Conservation (phyloP, 2,113 vertebrate species). For the Ahaetulla prasina region DNA sequence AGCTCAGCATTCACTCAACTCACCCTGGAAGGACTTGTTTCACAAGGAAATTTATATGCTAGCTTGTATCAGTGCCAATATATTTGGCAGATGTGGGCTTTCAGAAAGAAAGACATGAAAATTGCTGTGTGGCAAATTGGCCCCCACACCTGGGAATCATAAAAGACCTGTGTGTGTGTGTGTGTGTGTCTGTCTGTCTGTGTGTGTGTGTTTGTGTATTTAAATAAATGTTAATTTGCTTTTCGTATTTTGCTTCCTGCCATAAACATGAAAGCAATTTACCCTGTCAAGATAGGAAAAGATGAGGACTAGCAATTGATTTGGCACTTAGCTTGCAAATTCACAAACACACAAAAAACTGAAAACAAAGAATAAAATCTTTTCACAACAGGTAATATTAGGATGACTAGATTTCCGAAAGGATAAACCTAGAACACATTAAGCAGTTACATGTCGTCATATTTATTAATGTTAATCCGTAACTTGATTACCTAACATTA, state of each 20-base stretch:
- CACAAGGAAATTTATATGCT: constrained; percentile 59
- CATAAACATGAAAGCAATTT: constrained; percentile 51
- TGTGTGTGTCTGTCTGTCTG: neutral
- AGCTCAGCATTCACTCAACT: constrained; percentile 67
- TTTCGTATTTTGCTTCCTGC: constrained; percentile 39
- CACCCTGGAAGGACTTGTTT: constrained; percentile 66
- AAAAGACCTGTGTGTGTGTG: constrained; percentile 30
- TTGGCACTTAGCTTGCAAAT: constrained; percentile 15
- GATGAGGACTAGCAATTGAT: constrained; percentile 34
- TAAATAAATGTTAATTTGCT: constrained; percentile 51
- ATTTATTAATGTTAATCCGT: neutral
- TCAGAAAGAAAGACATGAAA: constrained; percentile 38
- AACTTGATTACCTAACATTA: neutral
- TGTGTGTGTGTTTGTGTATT: constrained; percentile 20
- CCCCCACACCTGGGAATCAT: constrained; percentile 49
- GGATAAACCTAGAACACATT: neutral
- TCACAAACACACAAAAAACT: neutral
- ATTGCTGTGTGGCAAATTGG: constrained; percentile 36
- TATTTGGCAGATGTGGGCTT: constrained; percentile 47
- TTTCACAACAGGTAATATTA: constrained; percentile 13
- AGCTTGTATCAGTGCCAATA: constrained; percentile 50
- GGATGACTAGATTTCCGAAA: neutral
- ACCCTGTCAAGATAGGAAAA: constrained; percentile 51
- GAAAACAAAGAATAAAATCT: constrained; percentile 19
- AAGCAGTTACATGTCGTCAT: neutral